phyloP scores from a whole-genome alignment of 92 coral and sea anemone species.

The Porites cylindrica region DNA sequence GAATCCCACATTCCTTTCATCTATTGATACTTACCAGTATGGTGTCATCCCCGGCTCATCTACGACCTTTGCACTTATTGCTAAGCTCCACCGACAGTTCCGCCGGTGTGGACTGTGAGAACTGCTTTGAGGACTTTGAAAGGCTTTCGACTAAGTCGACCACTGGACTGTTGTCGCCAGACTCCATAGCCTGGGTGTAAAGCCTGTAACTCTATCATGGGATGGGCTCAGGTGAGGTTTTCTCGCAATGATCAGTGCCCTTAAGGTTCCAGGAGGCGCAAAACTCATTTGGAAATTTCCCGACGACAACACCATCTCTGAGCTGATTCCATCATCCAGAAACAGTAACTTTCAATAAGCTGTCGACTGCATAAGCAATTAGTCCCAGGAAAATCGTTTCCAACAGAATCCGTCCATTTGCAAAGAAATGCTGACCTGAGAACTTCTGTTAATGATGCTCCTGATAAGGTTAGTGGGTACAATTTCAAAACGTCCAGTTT shows the following conservation, averaged over 20 bases:
- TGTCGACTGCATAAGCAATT: slow-evolving; percentile 41
- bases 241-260: slow-evolving; percentile 54
- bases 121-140: slow-evolving; percentile 30
- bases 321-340: slow-evolving; percentile 8
- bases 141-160: slow-evolving; percentile 69
- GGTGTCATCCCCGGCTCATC: slow-evolving; percentile 61
- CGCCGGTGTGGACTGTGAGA: slow-evolving; percentile 16
- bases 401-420: slow-evolving; percentile 64
- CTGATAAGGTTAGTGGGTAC: too few species aligned
- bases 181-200: slow-evolving; percentile 44
- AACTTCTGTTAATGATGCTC: too few species aligned
- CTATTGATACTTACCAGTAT: slow-evolving; percentile 49
- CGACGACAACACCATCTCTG: background rate
- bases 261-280: too few species aligned
- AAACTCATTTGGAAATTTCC: background rate
- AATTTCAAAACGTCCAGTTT: too few species aligned
- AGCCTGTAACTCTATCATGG: slow-evolving; percentile 56
- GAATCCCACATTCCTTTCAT: slow-evolving; percentile 5
- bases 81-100: slow-evolving; percentile 42
- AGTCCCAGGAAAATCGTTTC: slow-evolving; percentile 61
- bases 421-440: slow-evolving; percentile 52
- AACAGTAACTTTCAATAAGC: slow-evolving; percentile 44
- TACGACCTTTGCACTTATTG: slow-evolving; percentile 57
- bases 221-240: background rate
- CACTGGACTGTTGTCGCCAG: slow-evolving; percentile 50